Evolutionary conservation across 35 echinoderm and acorn worm species (phyloP).

Genomic region (Strongylocentrotus purpuratus): DNA sequence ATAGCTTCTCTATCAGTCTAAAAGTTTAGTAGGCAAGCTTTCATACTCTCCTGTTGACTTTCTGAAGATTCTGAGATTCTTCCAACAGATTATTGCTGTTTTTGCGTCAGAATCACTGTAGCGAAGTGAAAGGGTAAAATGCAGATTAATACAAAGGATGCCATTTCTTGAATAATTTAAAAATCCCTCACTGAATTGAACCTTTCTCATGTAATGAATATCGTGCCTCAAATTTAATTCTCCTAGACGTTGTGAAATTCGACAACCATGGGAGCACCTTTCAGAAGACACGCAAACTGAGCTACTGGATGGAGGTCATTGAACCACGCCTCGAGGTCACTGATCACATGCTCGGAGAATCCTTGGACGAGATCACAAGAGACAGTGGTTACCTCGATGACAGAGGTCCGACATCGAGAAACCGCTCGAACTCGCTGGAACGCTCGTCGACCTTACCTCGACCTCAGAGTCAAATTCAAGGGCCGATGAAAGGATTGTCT

Average conservation of each 20-base stretch:
- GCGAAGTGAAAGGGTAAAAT: no score
- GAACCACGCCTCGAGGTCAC: neutral
- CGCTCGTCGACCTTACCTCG: neutral
- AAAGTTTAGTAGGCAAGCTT: no score
- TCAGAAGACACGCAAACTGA: constrained; percentile 27
- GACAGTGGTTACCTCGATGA: constrained; percentile 23
- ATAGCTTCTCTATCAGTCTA: no score
- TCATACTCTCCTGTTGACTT: no score
- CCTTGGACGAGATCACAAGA: neutral
- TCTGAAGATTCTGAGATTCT: no score
- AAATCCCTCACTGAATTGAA: no score
- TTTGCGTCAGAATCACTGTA: no score
- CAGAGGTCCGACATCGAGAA: neutral
- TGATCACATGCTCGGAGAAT: neutral
- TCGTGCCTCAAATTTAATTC: neutral
- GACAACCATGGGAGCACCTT: constrained; percentile 36
- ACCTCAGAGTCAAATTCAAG: neutral
- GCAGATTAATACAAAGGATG: no score
- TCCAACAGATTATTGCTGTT: no score
- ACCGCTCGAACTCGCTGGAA: neutral
- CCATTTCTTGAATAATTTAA: no score
- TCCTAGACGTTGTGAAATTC: constrained; percentile 28
- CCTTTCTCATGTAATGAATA: neutral
- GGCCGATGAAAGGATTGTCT: neutral
- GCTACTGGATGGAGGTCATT: constrained; percentile 43